Base-by-base conservation (phyloP, 2,797 vertebrate species). In the Microctenopoma stevenorrisi region DNA sequence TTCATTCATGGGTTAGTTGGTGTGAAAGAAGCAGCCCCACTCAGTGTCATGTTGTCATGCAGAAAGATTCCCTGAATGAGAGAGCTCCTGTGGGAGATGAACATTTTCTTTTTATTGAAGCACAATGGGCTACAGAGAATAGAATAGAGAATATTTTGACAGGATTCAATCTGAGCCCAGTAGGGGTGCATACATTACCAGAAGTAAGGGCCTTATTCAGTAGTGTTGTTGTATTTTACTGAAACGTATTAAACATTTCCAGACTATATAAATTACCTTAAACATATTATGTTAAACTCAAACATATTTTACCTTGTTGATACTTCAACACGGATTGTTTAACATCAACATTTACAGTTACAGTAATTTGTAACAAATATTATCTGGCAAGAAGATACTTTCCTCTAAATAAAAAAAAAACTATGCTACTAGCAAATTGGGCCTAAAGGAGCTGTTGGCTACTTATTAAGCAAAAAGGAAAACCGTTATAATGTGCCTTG, bases 21-120 rank as follows among this genome's bases (percentile, higher is more conserved):
- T 73, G 56, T 13, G 43, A 72, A 50, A 67, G 33, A 38, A 67
- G n/a, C 26, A 56, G 25, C 61, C 22, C 6, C 43, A 37, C 43
- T 78, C 58, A 6, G 51, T 62, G 69, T 66, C 62, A 49, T 64
- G 55, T 67, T 68, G 57, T 73, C 63, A 70, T 47, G 46, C 43
- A 77, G 48, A 67, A 75, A 74, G 57, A 72, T 78, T 77, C 59
- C 56, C 70, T 42, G 40, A 37, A 47, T 72, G 63, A 47, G 35
- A 65, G 67, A 71, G 16, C 56, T 71, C 48, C 56, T 65, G 14
- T 42, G 16, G 47, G 51, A 67, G 56, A 73, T 72, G 4, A 70
- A 42, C 33, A 5, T 76, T 76, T 68, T 42, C 5, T 35, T 75
- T 76, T 60, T 53, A 73, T 26, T 64, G 38, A 64, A n/a, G 40